Base-by-base conservation (phyloP, 2,113 vertebrate genomes). In the Odocoileus virginianus region DNA sequence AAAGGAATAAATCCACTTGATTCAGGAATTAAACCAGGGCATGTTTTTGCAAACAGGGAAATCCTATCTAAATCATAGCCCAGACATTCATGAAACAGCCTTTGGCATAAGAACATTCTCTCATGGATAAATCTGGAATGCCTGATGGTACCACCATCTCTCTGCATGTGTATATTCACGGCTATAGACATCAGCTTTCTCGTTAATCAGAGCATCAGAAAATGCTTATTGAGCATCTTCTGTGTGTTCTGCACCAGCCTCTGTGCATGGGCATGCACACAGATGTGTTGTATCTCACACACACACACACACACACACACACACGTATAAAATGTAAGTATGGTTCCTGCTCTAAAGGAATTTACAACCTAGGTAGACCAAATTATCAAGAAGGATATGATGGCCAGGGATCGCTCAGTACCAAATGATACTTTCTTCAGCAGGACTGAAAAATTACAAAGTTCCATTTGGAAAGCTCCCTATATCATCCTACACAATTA, bases 21-120 rank as follows among this genome's bases (percentile, higher is more conserved):
- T 95, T 95, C 60, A 55, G 40, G 57, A 92, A 94, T 97, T 95
- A 94, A 97, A 95, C 27, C 84, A 90, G 84, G 84, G 36, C 45
- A 21, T 91, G 25, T 57, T 91, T 98, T 91, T 92, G 8, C 27
- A 71, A 94, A 21, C 57, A 84, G 91, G 89, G 86, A 71, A 96
- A 93, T 97, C 92, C 93, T 93, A 57, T 74, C 36, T 89, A 87
- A 96, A 74, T 83, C 86, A 95, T 40, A 94, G 67, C 45, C 50
- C 78, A 54, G 85, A 27, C 27, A 27, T 84, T 94, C 52, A 57
- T 54, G 28, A 88, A 95, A 78, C 23, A 83, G 64, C 76, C 11
- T 85, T 28, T 85, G 45, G 64, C 82, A 27, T 36, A 23, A 91
- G 33, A 89, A 85, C 23, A 10, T 93, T 91, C 40, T 83, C 92